Evolutionary conservation across 2,797 vertebrate genomes (phyloP).

Genomic region (Oreonectes daqikongensis): DNA sequence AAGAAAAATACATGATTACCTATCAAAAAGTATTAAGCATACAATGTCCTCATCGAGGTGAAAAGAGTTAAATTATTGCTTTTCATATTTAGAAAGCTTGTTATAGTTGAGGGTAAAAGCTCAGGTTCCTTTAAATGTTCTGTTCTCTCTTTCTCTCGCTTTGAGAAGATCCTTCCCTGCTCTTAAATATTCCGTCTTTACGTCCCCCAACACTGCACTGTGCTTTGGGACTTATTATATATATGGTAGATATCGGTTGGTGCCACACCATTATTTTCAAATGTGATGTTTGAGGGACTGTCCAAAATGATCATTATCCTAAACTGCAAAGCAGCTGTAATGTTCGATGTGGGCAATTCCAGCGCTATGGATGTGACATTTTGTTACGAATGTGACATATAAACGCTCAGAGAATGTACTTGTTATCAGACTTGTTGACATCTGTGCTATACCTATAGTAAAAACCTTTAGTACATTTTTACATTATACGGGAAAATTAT

Average conservation of each 20-base stretch:
- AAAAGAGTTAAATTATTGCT: neutral
- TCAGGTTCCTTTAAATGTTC: neutral
- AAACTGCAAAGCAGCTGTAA: no score
- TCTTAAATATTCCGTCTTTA: slow-evolving; percentile 17
- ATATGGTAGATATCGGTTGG: neutral
- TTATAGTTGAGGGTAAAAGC: neutral
- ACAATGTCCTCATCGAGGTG: neutral
- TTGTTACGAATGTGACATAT: no score
- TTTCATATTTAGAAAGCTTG: neutral
- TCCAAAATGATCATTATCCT: neutral
- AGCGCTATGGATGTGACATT: no score
- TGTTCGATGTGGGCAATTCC: no score
- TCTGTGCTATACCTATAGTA: no score
- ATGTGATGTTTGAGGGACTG: neutral
- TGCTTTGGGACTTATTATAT: neutral
- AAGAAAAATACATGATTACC: slow-evolving; percentile 3
- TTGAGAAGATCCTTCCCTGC: neutral
- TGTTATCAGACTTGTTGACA: no score
- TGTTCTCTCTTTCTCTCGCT: neutral
- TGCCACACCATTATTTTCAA: neutral
- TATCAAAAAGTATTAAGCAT: neutral
- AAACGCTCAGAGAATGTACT: no score
- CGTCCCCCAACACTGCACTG: neutral
- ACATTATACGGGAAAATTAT: no score
- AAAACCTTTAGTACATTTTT: no score